Conservation (phyloP, 30 jellyfish, hydroid and myxozoan species). For the Cassiopea xamachana region DNA sequence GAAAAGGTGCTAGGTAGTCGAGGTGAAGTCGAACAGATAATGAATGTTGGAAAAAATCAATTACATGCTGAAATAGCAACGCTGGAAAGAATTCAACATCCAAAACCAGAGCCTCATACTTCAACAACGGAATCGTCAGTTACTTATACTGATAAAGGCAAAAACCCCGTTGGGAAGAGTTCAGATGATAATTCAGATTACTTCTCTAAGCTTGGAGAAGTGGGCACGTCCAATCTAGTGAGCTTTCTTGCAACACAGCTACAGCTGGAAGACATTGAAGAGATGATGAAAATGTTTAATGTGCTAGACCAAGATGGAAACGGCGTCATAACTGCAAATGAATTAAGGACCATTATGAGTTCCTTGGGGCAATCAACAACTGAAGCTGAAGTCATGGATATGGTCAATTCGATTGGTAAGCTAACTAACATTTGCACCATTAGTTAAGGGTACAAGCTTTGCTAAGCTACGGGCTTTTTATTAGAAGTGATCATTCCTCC, state of each 20-base stretch:
- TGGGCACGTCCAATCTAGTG: neutral
- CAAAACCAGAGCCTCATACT: neutral
- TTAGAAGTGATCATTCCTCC: too few species aligned
- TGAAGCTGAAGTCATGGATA: constrained; percentile 70
- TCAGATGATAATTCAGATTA: constrained; percentile 26
- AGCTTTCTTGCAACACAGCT: neutral
- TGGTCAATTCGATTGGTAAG: constrained; percentile 64
- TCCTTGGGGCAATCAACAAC: constrained; percentile 71
- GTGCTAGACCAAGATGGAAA: constrained; percentile 51
- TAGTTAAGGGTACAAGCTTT: too few species aligned
- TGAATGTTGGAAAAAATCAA: neutral
- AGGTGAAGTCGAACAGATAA: neutral
- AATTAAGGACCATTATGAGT: constrained; percentile 33
- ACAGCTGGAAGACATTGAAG: constrained; percentile 44
- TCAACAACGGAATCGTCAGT: neutral
- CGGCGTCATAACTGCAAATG: constrained; percentile 63
- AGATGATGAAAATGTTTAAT: constrained; percentile 26
- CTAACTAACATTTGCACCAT: neutral
- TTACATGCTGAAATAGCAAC: neutral
- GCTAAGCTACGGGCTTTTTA: too few species aligned
- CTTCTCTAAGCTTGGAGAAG: constrained; percentile 36
- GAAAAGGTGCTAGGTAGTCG: neutral
- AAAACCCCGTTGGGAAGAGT: neutral
- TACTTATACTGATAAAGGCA: neutral
- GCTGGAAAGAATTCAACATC: neutral